phyloP scores from a whole-genome alignment of 1,140 invertebrate species.

The Drosophila albomicans region DNA sequence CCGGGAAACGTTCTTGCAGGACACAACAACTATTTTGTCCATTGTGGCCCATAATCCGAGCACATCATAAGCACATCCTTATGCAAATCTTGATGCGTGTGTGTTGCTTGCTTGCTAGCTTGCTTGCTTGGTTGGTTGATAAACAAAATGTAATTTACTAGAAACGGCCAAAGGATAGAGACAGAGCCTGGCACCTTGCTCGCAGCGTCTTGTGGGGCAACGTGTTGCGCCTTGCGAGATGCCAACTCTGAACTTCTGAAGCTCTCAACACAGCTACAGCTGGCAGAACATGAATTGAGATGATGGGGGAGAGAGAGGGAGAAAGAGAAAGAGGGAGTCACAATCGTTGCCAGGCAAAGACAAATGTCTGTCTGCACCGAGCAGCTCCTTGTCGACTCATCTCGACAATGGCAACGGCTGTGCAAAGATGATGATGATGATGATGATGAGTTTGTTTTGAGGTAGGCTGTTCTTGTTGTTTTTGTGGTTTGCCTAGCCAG shows the following conservation, averaged over 20 bases:
- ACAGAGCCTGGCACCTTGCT: constrained; percentile 51
- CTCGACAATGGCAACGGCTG: constrained; percentile 51
- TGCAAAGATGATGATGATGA: constrained; percentile 29
- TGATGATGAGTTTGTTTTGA: constrained; percentile 48
- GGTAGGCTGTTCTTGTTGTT: constrained; percentile 22
- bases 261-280: constrained; percentile 32
- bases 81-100: constrained; percentile 68
- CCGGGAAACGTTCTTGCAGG: constrained; percentile 16
- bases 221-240: constrained; percentile 76
- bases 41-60: constrained; percentile 72
- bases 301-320: neutral
- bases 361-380: constrained; percentile 24
- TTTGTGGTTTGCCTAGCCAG: constrained; percentile 3
- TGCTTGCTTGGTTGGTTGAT: constrained; percentile 55
- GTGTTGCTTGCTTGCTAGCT: constrained; percentile 14
- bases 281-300: constrained; percentile 32
- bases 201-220: constrained; percentile 69
- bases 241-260: constrained; percentile 14
- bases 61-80: constrained; percentile 83
- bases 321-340: neutral
- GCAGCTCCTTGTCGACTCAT: constrained; percentile 32
- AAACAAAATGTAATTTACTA: constrained; percentile 83
- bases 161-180: constrained; percentile 43
- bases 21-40: constrained; percentile 46
- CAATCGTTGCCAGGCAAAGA: neutral